Evolutionary conservation across 2,888 invertebrate genomes (phyloP).

Genomic region (Hyppa rectilinea): DNA sequence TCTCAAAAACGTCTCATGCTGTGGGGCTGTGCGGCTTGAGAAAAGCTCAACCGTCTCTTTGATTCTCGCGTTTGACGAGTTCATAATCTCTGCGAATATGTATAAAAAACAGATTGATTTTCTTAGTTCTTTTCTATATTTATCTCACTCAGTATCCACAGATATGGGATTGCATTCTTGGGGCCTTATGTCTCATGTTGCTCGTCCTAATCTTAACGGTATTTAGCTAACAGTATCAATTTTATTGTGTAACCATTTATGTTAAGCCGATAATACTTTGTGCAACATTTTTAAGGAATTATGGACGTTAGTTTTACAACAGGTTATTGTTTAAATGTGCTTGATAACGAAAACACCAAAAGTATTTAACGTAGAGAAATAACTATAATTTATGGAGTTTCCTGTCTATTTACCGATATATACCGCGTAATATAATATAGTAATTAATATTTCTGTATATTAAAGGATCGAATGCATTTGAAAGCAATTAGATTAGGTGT

Average conservation of each 20-base stretch:
- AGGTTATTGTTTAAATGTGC: conserved; percentile 18
- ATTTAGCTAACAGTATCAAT: conserved; percentile 29
- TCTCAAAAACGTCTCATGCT: conserved; percentile 23
- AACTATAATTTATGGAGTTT: neutral
- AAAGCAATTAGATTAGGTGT: neutral
- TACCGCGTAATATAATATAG: neutral
- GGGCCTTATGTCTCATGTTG: conserved; percentile 69
- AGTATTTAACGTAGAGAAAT: neutral
- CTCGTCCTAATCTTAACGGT: conserved; percentile 51
- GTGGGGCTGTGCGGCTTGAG: conserved; percentile 10
- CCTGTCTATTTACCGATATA: neutral
- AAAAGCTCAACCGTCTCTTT: conserved; percentile 4
- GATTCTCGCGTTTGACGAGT: conserved; percentile 11
- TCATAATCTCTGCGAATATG: conserved; percentile 2
- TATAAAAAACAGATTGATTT: conserved; percentile 4
- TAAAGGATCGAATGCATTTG: neutral
- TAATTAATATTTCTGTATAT: neutral
- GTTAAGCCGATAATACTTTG: conserved; percentile 25
- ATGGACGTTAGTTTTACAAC: neutral
- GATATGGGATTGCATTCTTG: conserved; percentile 64
- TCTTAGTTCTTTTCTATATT: conserved; percentile 22
- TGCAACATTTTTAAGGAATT: conserved; percentile 15
- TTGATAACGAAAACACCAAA: conserved; percentile 38
- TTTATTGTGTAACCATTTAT: conserved; percentile 33
- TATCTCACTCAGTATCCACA: conserved; percentile 40